Evolutionary conservation across 2,113 vertebrate species (phyloP), one percentile per base, ranked within the genome.

Genomic region (Osmerus mordax): DNA sequence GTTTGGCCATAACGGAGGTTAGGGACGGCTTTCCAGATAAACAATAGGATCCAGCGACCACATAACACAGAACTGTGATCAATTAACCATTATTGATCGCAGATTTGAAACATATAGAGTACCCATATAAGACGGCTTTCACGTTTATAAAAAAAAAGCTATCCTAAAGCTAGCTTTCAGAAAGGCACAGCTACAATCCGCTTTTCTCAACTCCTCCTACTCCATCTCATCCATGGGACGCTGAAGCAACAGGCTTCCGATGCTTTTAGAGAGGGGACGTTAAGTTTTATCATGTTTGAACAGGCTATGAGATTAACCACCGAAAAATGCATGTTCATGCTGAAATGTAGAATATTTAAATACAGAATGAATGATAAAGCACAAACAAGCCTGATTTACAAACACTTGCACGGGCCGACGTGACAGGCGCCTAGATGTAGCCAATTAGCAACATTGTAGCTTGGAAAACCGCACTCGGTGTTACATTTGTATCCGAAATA

Each of bases 221-320:
- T 59, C 68, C 80, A 60, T 81, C 83, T 79, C 82, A 62, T 81
- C 74, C 63, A 56, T 51, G 73, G 81, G 81, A 88, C 73, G 63
- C 56, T 73, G 84, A 79, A 89, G 87, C 90, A 92, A 92, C 91
- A 92, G 88, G 91, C 89, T 86, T 69, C 77, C 78, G 56, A 76
- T 79, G 19, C 28, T 68, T 19, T 67, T 58, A 52, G 28, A 76
- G 11, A 65, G 70, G 52, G 75, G 9, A 78, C 84, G 28, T 88
- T 78, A 87, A 71, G 1, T 72, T 36, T n/a, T 0, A 41, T 51
- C n/a, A 19, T 18, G 19, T 25, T 60, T 11, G 8, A 21, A 14
- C 18, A 19, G 18, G 19, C 47, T 65, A 7, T 16, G 62, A 41
- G 6, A 56, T 13, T 16, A 28, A 25, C 28, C 18, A 29, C 3